Evolutionary conservation across 2,797 vertebrate species (phyloP).

Genomic region (Halcyon chelicuti): DNA sequence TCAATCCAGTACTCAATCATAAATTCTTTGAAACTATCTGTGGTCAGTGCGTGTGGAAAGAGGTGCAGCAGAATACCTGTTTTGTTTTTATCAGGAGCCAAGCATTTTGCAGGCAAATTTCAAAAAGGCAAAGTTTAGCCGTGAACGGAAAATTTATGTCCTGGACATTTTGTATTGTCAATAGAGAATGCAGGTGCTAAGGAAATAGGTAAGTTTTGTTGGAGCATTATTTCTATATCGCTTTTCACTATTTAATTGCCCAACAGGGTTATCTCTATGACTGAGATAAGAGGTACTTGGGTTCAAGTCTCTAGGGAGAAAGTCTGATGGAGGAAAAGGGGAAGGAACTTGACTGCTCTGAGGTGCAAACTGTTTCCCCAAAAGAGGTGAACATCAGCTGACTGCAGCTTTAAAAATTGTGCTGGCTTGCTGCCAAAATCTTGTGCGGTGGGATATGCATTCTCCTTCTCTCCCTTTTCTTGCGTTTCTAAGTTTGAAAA

Average conservation of each 20-base stretch:
- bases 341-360: neutral
- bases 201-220: neutral
- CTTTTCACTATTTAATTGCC: neutral
- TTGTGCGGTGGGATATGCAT: neutral
- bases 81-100: neutral
- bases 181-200: neutral
- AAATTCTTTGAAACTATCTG: neutral
- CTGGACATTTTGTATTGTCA: neutral
- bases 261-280: neutral
- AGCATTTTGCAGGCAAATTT: neutral
- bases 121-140: neutral
- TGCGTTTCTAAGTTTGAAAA: neutral
- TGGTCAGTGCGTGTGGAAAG: rapidly evolving
- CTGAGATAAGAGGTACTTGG: neutral
- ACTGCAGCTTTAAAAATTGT: neutral
- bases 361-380: neutral
- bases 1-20: neutral
- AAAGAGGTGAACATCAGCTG: neutral
- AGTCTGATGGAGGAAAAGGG: neutral
- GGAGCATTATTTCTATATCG: neutral
- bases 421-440: neutral
- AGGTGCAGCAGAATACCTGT: neutral
- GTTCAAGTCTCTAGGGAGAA: neutral
- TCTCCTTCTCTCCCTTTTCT: neutral
- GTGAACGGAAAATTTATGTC: neutral